Evolutionary conservation across 1,140 invertebrate species (phyloP).

Genomic region (Paraescarpia echinospica): DNA sequence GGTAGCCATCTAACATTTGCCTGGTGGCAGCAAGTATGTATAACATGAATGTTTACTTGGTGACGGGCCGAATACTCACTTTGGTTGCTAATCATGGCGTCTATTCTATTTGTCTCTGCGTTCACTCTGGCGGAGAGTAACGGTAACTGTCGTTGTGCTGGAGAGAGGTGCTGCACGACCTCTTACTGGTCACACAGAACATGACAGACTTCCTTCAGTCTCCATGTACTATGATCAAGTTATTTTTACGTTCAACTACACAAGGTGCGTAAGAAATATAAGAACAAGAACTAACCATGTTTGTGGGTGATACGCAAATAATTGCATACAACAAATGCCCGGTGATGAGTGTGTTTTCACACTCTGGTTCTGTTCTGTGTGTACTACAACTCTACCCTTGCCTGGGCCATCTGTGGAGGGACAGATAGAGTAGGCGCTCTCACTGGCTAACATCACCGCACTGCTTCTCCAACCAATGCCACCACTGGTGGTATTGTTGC

Average conservation of each 20-base stretch:
- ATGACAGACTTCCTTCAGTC: no score
- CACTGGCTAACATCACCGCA: background rate
- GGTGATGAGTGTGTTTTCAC: background rate
- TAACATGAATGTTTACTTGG: background rate
- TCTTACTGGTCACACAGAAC: background rate
- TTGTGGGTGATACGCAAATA: no score
- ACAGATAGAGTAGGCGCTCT: background rate
- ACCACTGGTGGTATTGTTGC: background rate
- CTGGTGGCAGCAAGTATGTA: background rate
- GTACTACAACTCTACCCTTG: background rate
- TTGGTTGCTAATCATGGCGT: background rate
- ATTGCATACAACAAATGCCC: background rate
- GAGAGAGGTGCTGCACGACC: background rate
- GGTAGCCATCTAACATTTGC: background rate
- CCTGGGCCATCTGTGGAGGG: background rate
- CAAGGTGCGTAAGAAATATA: background rate
- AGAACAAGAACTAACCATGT: background rate
- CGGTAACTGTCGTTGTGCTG: background rate
- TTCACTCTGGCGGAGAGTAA: background rate
- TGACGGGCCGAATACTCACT: background rate
- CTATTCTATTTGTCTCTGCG: background rate
- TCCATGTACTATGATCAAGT: background rate
- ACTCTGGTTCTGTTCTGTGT: background rate
- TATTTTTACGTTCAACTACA: background rate
- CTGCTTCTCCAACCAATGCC: background rate